These are phyloP conservation scores for Neogale vison DNA, from an alignment of 2,113 vertebrate genomes.

Conservation along the genomic window DNA sequence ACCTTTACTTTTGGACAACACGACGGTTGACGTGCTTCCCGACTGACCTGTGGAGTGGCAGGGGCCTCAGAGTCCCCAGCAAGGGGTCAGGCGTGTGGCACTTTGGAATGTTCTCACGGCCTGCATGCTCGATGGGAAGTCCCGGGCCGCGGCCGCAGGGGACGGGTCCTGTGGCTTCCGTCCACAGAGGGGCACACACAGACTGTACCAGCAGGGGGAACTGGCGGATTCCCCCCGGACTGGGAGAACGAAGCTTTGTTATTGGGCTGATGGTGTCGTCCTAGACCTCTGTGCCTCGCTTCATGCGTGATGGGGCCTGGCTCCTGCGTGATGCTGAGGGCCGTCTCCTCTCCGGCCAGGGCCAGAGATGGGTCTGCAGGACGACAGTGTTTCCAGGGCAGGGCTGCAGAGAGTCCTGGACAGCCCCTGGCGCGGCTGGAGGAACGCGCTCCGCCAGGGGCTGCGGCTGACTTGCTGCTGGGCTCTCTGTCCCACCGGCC, in stretches of 20 bases:
- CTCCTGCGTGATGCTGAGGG: accelerated
- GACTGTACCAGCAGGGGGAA: accelerated
- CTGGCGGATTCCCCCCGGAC: background rate
- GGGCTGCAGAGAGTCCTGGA: accelerated
- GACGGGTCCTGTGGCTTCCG: too few species aligned
- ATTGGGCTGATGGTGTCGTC: accelerated
- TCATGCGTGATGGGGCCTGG: accelerated
- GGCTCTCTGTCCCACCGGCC: accelerated
- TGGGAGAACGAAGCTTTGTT: background rate
- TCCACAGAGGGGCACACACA: too few species aligned
- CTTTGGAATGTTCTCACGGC: too few species aligned
- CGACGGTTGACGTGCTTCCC: accelerated
- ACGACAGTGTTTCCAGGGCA: accelerated
- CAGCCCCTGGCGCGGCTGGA: accelerated
- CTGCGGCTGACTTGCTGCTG: too few species aligned
- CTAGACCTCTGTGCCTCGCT: accelerated
- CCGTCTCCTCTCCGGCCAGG: background rate
- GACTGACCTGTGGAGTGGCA: accelerated
- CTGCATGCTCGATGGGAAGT: background rate
- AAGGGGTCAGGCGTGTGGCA: background rate
- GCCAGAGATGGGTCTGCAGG: background rate
- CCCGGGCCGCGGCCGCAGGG: background rate
- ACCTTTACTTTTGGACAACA: accelerated
- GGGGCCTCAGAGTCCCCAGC: accelerated
- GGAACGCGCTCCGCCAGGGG: accelerated